Percentiles rank a stretch among this genome's conserved stretches.
Evolutionary conservation across 1,140 invertebrate species (phyloP).

Genomic region (Ptiloglossa arizonensis): DNA sequence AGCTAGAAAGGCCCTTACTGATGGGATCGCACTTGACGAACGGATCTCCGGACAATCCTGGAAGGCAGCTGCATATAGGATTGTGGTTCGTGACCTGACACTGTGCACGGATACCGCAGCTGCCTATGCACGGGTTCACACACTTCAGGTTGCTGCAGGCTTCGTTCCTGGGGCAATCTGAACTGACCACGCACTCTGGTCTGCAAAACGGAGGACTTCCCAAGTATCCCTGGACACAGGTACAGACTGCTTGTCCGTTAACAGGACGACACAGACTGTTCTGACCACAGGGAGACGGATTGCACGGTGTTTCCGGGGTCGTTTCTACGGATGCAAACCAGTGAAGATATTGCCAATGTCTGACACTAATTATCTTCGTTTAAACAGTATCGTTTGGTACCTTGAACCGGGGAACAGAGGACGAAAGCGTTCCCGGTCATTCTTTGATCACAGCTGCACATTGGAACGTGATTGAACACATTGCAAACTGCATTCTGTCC

Average conservation of each 20-base stretch:
- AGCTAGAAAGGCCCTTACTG: constrained; percentile 74
- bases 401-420: constrained; percentile 82
- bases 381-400: constrained; percentile 62
- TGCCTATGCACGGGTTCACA: constrained; percentile 86
- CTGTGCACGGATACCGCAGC: constrained; percentile 86
- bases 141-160: constrained; percentile 88
- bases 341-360: neutral
- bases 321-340: constrained; percentile 32
- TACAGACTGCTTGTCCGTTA: constrained; percentile 86
- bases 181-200: constrained; percentile 86
- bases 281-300: constrained; percentile 84
- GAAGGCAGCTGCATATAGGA: constrained; percentile 86
- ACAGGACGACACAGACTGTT: constrained; percentile 85
- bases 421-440: constrained; percentile 88
- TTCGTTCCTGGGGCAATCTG: constrained; percentile 84
- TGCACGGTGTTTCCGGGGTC: constrained; percentile 58
- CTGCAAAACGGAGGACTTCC: constrained; percentile 87
- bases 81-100: constrained; percentile 85
- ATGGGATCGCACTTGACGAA: constrained; percentile 83
- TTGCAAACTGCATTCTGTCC: constrained; percentile 87
- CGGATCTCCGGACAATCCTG: constrained; percentile 88
- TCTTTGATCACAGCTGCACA: constrained; percentile 86
- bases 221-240: constrained; percentile 85
- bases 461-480: constrained; percentile 88
- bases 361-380: neutral